These are phyloP conservation scores for Sminthopsis crassicaudata DNA, from an alignment of 2,113 vertebrate genomes.

Conservation along the genomic window DNA sequence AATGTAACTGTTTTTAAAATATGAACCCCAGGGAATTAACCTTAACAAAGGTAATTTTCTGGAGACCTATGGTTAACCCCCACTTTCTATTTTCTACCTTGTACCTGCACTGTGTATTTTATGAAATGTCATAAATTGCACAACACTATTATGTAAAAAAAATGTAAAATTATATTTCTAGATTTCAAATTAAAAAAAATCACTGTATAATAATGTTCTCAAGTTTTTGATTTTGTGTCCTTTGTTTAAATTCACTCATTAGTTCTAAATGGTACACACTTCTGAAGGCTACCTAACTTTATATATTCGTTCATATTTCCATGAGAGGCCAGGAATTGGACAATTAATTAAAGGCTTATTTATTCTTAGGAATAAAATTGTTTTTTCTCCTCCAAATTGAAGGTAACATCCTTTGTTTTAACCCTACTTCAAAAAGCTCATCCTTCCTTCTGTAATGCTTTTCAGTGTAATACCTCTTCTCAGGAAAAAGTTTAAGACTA, in stretches of 20 bases:
- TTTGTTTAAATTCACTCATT: constrained; percentile 10
- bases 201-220: constrained; percentile 73
- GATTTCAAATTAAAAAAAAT: constrained; percentile 82
- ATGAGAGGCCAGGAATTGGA: neutral
- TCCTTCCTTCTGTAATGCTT: neutral
- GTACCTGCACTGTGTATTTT: constrained; percentile 83
- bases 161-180: constrained; percentile 84
- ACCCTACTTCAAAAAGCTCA: neutral
- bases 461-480: neutral
- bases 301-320: neutral
- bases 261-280: neutral
- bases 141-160: constrained; percentile 83
- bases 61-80: constrained; percentile 77
- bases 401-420: neutral
- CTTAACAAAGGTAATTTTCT: constrained; percentile 83
- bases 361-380: neutral
- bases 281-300: neutral
- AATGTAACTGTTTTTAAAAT: constrained; percentile 82
- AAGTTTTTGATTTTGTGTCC: constrained; percentile 9
- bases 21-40: constrained; percentile 71
- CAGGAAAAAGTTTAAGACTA: neutral
- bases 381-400: neutral
- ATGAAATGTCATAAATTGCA: constrained; percentile 84
- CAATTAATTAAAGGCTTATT: neutral
- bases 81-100: constrained; percentile 77